A percentile compares a stretch with the other conserved stretches of the same genome.
These are phyloP conservation scores for Pollachius pollachius DNA, from an alignment of 2,113 vertebrate genomes.

Conservation along the genomic window DNA sequence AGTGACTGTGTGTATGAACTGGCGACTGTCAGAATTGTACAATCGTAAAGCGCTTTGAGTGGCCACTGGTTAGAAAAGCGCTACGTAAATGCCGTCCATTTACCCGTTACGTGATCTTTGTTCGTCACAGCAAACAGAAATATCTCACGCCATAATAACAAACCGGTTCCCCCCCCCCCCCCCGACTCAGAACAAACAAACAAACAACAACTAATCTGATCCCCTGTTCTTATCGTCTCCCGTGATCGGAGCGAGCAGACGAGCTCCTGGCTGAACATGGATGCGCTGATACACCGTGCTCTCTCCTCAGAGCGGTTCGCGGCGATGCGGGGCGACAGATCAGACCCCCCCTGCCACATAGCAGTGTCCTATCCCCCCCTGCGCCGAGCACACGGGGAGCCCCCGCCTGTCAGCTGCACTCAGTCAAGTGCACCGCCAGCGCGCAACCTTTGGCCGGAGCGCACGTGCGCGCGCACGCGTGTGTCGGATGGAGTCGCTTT, in stretches of 20 bases:
- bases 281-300: slow-evolving; percentile 46
- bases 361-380: slow-evolving; percentile 44
- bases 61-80: no score
- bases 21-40: no score
- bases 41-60: no score
- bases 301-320: slow-evolving; percentile 48
- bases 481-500: no score
- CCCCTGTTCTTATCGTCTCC: no score
- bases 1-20: no score
- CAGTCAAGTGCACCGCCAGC: slow-evolving; percentile 59
- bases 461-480: no score
- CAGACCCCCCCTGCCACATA: slow-evolving; percentile 63
- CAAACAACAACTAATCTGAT: no score
- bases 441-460: slow-evolving; percentile 40
- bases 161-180: background rate
- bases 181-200: background rate
- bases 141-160: no score
- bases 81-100: no score
- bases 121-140: no score
- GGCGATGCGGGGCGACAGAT: slow-evolving; percentile 65
- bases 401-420: slow-evolving; percentile 70
- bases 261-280: slow-evolving; percentile 51
- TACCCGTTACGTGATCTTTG: no score
- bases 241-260: background rate
- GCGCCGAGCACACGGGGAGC: slow-evolving; percentile 39